A percentile compares a stretch with the other conserved stretches of the same genome.
Conservation (phyloP, 1,140 invertebrate species). For the Drepana arcuata region DNA sequence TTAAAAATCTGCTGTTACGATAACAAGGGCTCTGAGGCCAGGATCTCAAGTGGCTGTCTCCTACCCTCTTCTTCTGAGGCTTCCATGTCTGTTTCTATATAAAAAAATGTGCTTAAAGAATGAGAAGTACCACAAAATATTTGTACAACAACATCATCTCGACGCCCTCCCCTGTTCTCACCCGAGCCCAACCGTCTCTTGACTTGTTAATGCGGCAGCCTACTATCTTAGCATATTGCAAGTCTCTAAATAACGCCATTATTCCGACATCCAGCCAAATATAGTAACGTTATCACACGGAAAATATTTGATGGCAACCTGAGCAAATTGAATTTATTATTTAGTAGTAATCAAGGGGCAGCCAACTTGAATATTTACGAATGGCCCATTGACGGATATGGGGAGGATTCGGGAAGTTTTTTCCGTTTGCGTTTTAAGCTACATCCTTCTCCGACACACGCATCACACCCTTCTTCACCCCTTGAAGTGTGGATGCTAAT, state of each 20-base stretch:
- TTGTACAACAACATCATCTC: too few relatives aligned
- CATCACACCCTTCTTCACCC: too few relatives aligned
- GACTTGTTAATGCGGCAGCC: conserved; percentile 66
- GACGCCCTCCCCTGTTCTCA: conserved; percentile 14
- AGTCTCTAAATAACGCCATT: conserved; percentile 64
- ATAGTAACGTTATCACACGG: conserved; percentile 56
- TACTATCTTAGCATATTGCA: conserved; percentile 70
- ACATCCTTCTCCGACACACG: too few relatives aligned
- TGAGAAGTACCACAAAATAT: conserved; percentile 2
- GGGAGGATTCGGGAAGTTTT: too few relatives aligned
- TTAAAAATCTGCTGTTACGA: too few relatives aligned
- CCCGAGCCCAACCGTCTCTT: conserved; percentile 53
- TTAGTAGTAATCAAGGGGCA: conserved; percentile 47
- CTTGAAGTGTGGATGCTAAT: too few relatives aligned
- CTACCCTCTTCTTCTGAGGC: too few relatives aligned
- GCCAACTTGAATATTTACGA: conserved; percentile 58
- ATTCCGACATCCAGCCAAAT: conserved; percentile 51
- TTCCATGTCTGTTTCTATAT: too few relatives aligned
- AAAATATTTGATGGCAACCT: conserved; percentile 55
- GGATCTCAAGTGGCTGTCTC: too few relatives aligned
- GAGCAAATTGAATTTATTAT: conserved; percentile 66
- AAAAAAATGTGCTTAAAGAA: too few relatives aligned
- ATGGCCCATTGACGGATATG: conserved; percentile 47
- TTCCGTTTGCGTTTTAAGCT: too few relatives aligned
- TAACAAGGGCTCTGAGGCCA: too few relatives aligned